Evolutionary conservation across 2,888 invertebrate genomes (phyloP), one percentile per base, ranked within the genome.

Genomic region (Trissoscelio sp.): DNA sequence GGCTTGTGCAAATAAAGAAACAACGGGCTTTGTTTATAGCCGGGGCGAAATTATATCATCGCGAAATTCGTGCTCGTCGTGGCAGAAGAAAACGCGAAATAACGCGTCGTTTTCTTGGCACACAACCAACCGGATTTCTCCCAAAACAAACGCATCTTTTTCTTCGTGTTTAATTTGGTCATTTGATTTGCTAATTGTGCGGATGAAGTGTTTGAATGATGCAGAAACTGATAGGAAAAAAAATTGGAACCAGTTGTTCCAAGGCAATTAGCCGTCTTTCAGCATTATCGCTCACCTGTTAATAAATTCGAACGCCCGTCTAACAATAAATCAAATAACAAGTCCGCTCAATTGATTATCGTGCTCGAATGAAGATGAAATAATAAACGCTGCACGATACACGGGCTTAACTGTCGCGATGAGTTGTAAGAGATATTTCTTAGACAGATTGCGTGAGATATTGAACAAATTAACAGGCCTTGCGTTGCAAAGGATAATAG

Each of bases 391-490:
- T 18, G 31, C 44, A 9, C 44, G 37, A 14, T 46, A 60, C 46
- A 14, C 55, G 20, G n/a, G 14, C n/a, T 51, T 39, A 72, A 72
- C 39, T 7, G 51, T 42, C 39, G 62, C 51, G 72, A 62, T 72
- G 48, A 60, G 34, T 64, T 37, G 53, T 46, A 44, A 39, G 42
- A 51, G 64, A 73, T 73, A 73, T 60, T 66, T 46, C 66, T 48
- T 51, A 58, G 66, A 66, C 66, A 34, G 66, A 67, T 75, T 67
- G 75, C 75, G 75, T 67, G 75, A 75, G 75, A 75, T 74, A 74
- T 75, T 58, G 66, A 67, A 16, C 58, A 18, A 75, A 74, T 74
- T 74, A 74, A 66, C 66, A 51, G 51, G 51, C 51, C 46, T 66
- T n/a, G 37, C 51, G 22, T 31, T 48, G 48, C 58, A 18, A 20